Evolutionary conservation across 2,113 vertebrate genomes (phyloP), one percentile per base, ranked within the genome.

Genomic region (Oxyura jamaicensis): DNA sequence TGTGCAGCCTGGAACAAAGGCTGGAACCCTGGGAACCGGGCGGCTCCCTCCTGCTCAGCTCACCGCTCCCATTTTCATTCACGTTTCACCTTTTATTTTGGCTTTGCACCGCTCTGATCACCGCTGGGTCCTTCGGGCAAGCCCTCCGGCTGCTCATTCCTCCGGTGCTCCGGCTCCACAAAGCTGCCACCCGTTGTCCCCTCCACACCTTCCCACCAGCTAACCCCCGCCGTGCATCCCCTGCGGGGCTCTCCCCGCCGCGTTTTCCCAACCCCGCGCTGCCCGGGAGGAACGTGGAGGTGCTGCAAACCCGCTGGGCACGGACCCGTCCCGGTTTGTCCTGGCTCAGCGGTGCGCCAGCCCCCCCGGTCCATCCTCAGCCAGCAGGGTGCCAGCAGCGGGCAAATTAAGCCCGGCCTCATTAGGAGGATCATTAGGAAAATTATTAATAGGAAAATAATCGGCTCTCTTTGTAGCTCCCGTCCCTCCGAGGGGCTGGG

Each of bases 381-480:
- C 9, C 71, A 52, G 59, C 50, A 0, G 0, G 3, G 42, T 0
- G 0, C 63, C 1, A 4, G 35, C 62, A 92, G 66, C 72, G 56
- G 75, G 86, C 1, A 0, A 76, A 92, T 76, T 65, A 59, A 88
- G 65, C 55, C 31, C 8, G 2, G 55, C 53, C 55, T 91, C 91
- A 86, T 94, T 68, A 83, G 10, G 25, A 80, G 39, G 26, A 44
- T 80, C 83, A 60, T 68, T 91, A 83, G 42, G 83, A 72, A 59
- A 86, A 88, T 83, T 85, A 67, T 83, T 86, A 72, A 85, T 88
- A 82, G 62, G 86, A 78, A 91, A 93, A 73, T 67, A 75, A 82
- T 82, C 58, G 55, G 16, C 7, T 11, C 3, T 48, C 46, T 48
- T 48, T 22, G 20, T 22, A 11, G 5, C 20, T 48, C 20, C 20